Evolutionary conservation across 2,113 vertebrate species (phyloP).

Genomic region (Hypomesus transpacificus): DNA sequence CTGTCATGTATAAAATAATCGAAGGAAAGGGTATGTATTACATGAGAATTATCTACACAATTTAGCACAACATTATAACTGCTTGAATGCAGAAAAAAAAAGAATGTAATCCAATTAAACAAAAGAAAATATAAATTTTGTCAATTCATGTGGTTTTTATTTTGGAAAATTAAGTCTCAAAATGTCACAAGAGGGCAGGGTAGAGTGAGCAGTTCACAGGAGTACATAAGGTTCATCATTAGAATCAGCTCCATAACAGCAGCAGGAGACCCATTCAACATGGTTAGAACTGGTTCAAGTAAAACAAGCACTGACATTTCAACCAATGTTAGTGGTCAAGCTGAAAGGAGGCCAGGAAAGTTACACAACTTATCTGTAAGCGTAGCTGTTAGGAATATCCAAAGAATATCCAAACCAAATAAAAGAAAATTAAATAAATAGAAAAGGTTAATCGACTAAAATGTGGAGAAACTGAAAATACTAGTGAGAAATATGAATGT

Average conservation of each 20-base stretch:
- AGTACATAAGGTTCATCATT: constrained; percentile 23
- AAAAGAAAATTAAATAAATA: not conserved
- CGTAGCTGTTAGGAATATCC: not conserved
- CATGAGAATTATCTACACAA: no score
- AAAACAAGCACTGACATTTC: constrained; percentile 46
- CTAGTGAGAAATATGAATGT: constrained; percentile 19
- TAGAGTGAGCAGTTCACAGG: constrained; percentile 51
- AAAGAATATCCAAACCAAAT: constrained; percentile 13
- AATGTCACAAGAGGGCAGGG: constrained; percentile 56
- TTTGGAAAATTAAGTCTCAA: constrained; percentile 70
- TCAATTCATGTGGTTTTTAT: constrained; percentile 62
- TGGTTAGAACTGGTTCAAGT: constrained; percentile 53
- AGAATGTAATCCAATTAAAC: not conserved
- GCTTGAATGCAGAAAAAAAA: no score
- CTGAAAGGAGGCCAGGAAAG: constrained; percentile 23
- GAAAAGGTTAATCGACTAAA: not conserved
- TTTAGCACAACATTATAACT: no score
- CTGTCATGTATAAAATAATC: no score
- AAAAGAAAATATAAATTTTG: not conserved
- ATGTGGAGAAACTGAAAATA: constrained; percentile 17
- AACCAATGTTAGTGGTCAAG: constrained; percentile 32
- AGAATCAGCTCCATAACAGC: constrained; percentile 36
- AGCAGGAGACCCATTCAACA: constrained; percentile 45
- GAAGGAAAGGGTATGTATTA: no score
- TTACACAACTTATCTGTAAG: no score